Base-by-base conservation (phyloP, 2,888 invertebrate genomes). In the Metalampra italica region DNA sequence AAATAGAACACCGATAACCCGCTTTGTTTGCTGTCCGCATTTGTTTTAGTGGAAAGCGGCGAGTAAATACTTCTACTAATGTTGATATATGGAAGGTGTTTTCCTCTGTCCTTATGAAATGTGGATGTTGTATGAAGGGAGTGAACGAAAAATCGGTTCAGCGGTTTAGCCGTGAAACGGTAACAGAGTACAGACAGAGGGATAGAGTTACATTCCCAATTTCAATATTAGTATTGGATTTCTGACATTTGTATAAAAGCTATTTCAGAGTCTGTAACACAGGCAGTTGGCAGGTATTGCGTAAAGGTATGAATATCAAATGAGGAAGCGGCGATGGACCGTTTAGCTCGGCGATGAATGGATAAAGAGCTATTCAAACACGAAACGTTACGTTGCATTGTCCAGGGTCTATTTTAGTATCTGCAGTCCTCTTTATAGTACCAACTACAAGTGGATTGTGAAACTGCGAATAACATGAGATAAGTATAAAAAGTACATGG, bases 321-420 rank as follows among this genome's bases (percentile, higher is more conserved):
- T 32, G 45, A 55, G 57, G 57, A 57, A 55, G 57, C 42, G 38
- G 50, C 51, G 51, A 57, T 57, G 51, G 45, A 53, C 42, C 47
- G 50, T 48, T 49, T 41, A 44, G 45, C 38, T 29, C 39, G 38
- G 51, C 53, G 50, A 52, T 52, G 52, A 51, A 46, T 43, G 46
- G 34, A 50, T 46, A 36, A 46, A 49, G 41, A 44, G 32, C 36
- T 36, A 42, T 36, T 47, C 47, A 22, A 22, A 22, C 22, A 12
- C 12, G 11, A 12, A 36, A 12, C 36, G 36, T n/a, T n/a, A n/a
- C 36, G 36, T 36, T 36, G 36, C 36, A 36, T 36, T 36, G 36
- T 36, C 36, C 36, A 36, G 12, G n/a, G 11, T 9, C 36, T 22
- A 36, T 36, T 22, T 22, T 22, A 22, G 22, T 3, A 22, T 22